Base-by-base conservation (phyloP, 2,797 vertebrate species). In the Sciurus carolinensis region DNA sequence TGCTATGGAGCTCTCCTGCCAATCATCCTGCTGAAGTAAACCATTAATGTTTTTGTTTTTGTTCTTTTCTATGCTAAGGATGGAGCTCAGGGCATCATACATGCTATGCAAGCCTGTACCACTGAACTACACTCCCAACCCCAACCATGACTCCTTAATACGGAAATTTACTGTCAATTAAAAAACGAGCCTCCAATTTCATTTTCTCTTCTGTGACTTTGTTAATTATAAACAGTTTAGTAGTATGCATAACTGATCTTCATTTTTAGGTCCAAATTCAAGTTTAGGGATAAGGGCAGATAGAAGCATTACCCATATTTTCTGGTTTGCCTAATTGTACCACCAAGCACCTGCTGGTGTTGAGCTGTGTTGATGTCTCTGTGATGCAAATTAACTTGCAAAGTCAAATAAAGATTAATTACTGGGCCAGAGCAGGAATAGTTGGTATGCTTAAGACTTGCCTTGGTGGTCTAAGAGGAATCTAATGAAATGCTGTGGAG, bases 251-350 rank as follows among this genome's bases (percentile, higher is more conserved):
- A 95, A 97, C 71, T 73, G 91, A 91, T 18, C 83, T 88, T 87
- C 96, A 26, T 9, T 94, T 95, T 87, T 50, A 89, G 76, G 2
- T 97, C 10, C 82, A 94, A 97, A 80, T 95, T 91, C 80, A 91
- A 66, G 54, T 95, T 77, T 85, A 82, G 86, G 91, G 1, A 33
- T 89, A 87, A 90, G 85, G 62, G 47, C 67, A 72, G 82, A 91
- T 50, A 75, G 59, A 89, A 93, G 64, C 76, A 59, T 50, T 75
- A 8, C 77, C 95, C n/a, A 85, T 86, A 5, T 72, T 91, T 86
- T 14, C 85, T 93, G 84, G 82, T 88, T 91, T 73, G n/a, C 87
- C 79, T 71, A 26, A 81, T 82, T 24, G 79, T 75, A 66, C 89
- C 90, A 15, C 30, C 71, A 84, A 77, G 59, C 42, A 30, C 24